Conservation (phyloP, 30 jellyfish, hydroid and myxozoan species). For the Morbakka virulenta region DNA sequence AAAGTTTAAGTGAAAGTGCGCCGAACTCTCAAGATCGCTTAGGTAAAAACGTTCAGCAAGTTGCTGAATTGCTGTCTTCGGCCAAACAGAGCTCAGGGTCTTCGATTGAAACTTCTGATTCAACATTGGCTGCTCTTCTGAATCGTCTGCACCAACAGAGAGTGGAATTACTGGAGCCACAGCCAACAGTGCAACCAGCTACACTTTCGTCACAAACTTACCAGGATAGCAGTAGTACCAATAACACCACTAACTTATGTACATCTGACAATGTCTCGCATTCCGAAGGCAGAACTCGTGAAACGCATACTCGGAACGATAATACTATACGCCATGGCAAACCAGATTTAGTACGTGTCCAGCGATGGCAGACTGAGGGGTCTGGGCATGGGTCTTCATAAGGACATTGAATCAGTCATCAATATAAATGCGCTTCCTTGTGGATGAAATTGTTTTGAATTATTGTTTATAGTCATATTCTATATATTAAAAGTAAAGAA, state of each 20-base stretch:
- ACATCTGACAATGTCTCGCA: constrained; percentile 12
- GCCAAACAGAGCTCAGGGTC: constrained; percentile 43
- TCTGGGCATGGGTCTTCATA: neutral
- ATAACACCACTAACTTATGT: no score
- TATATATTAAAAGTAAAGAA: neutral
- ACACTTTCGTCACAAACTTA: neutral
- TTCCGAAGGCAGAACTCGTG: neutral
- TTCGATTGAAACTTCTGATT: constrained; percentile 22
- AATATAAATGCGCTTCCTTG: neutral
- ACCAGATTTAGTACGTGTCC: constrained; percentile 68
- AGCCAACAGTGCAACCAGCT: neutral
- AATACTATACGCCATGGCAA: neutral
- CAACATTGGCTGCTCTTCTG: constrained; percentile 56
- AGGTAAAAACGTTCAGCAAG: constrained; percentile 82
- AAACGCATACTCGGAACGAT: neutral
- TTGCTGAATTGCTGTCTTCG: constrained; percentile 56
- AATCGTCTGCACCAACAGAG: constrained; percentile 59
- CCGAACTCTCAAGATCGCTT: constrained; percentile 61
- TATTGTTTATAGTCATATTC: neutral
- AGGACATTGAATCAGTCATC: neutral
- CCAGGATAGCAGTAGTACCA: no score
- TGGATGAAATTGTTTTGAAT: neutral
- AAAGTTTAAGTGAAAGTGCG: constrained; percentile 12
- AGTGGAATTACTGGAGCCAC: neutral
- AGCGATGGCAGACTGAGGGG: constrained; percentile 65